Evolutionary conservation across 1,140 invertebrate species (phyloP), one percentile per base, ranked within the genome.

Genomic region (Halesus radiatus): DNA sequence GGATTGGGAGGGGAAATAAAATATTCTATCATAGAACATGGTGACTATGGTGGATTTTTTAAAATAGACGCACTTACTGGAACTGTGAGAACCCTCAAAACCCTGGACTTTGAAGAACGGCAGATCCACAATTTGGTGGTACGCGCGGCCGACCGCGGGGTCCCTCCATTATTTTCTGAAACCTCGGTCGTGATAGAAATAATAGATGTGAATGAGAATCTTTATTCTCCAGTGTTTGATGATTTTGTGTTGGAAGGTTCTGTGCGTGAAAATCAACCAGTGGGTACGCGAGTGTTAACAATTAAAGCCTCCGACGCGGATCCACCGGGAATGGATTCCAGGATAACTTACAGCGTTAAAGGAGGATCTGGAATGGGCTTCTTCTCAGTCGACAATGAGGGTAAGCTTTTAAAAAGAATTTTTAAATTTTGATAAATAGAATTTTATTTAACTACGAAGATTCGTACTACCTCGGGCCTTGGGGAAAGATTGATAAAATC

Each of bases 161-260:
- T 91, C 26, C 93, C 94, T 0, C 88, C 92, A 0, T 85, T 95
- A 23, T 91, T 56, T 79, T 92, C 94, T 0, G 93, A 95, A 81
- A 91, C 93, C 53, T 91, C 92, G 76, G 88, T 95, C 13, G 91
- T 94, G n/a, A 92, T 98, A 3, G 94, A 97, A 85, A 92, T 98
- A 10, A 92, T 96, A 54, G 96, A 98, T 88, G 95, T 98, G 1
- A 96, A 97, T 85, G 96, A 97, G 86, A 97, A 97, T 87, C 87
- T 94, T 1, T 91, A 94, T 84, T 88, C 95, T 15, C 97, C 97
- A 0, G 88, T 93, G 37, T 98, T 98, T 86, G 91, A 92, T 15
- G 95, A 96, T 86, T 94, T 95, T 81, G 94, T 96, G 18, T 88
- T 93, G 4, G 89, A 91, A 58, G 93, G 93, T 26, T 92, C 88